Evolutionary conservation across 2,113 vertebrate species (phyloP), one percentile per base, ranked within the genome.

Genomic region (Eulemur rufifrons): DNA sequence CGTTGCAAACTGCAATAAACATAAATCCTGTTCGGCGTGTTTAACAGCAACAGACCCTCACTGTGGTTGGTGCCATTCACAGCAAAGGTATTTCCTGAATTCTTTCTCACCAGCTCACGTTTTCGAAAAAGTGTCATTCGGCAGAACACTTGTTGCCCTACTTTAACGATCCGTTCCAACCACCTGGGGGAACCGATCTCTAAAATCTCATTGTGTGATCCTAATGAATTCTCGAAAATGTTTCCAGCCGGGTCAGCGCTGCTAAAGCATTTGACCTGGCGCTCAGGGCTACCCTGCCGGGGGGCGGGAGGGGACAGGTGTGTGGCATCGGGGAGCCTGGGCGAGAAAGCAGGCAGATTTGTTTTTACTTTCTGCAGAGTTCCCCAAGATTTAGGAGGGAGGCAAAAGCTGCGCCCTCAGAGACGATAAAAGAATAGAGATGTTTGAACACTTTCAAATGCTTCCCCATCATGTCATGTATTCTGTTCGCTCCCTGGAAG

Each of bases 21-120:
- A 98, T 37, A 73, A 54, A 85, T 98, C 98, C 20, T 94, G 99
- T 91, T 86, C 69, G 63, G 94, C 97, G n/a, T 99, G 99, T 96
- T 98, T 99, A 95, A 97, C 98, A 95, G 99, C 99, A 50, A 97
- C 98, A 97, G 99, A 99, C 98, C 99, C 99, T 27, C 93, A 98
- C 98, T 99, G 99, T 95, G 99, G 99, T 23, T 99, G 99, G 99
- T 99, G 99, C 92, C 97, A 97, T 96, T 97, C 74, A 8, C 89
- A 59, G 3, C 98, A 25, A 97, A 99, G 99, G 99, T 99, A 98
- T 96, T 96, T 94, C 85, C 95, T 68, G 77, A 82, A 59, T 73
- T 63, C 66, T 86, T 94, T 92, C 95, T 97, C 80, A 59, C 37
- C 20, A 21, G 0, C 88, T 87, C 84, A 3, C 69, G 0, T 42